Conservation (phyloP, 2,797 vertebrate genomes). For the Ctenochaetus hawaiiensis region DNA sequence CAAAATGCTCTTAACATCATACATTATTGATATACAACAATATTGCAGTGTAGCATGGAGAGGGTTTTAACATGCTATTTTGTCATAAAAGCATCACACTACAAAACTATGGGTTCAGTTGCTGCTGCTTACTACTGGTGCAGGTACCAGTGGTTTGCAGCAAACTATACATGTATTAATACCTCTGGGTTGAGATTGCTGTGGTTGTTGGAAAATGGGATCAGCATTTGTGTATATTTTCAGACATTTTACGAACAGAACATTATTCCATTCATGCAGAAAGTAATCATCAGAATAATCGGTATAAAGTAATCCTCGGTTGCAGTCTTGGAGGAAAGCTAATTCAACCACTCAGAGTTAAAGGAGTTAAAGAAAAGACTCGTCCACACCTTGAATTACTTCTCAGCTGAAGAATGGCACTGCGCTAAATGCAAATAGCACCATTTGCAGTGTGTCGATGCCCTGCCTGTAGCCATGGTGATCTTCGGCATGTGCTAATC, state of each 20-base stretch:
- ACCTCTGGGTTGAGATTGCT: background rate
- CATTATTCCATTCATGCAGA: background rate
- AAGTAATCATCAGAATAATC: background rate
- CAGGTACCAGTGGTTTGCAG: background rate
- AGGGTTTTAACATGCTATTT: constrained; percentile 12
- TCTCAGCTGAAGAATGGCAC: background rate
- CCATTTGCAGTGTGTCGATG: constrained; percentile 10
- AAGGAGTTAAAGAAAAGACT: constrained; percentile 11
- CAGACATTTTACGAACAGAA: background rate
- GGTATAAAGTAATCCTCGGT: background rate
- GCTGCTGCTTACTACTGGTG: background rate
- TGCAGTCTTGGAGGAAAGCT: background rate
- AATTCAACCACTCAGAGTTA: background rate
- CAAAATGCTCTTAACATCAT: constrained; percentile 8
- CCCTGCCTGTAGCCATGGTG: constrained; percentile 37
- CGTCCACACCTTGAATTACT: background rate
- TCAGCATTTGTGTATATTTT: background rate
- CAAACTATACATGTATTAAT: background rate
- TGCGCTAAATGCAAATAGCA: constrained; percentile 29
- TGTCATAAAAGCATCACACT: background rate
- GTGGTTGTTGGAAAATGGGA: background rate
- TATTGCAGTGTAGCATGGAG: background rate
- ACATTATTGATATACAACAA: constrained; percentile 32
- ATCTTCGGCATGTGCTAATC: constrained; percentile 63
- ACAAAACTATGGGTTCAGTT: constrained; percentile 15